Conservation (phyloP, 2,113 vertebrate species). For the Cnemophilus loriae region DNA sequence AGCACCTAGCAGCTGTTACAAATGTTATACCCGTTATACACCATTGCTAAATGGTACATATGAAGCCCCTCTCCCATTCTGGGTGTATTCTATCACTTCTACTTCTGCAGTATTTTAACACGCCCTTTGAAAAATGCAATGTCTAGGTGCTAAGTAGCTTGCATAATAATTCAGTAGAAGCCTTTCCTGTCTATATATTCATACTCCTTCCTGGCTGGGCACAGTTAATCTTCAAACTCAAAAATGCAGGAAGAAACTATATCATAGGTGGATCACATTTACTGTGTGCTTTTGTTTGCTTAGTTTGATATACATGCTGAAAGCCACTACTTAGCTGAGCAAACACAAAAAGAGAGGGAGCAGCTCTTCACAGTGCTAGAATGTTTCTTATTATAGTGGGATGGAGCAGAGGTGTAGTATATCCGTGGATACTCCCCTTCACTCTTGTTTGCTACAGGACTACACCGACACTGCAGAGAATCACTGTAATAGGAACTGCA, state of each 20-base stretch:
- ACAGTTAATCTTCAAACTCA: constrained; percentile 35
- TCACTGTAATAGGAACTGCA: background rate
- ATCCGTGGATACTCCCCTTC: background rate
- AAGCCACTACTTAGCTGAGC: background rate
- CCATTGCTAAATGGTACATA: background rate
- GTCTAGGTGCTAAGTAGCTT: background rate
- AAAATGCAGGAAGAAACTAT: constrained; percentile 30
- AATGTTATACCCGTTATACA: background rate
- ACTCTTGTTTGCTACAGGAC: background rate
- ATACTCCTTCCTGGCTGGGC: background rate
- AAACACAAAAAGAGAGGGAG: background rate
- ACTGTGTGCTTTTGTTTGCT: background rate
- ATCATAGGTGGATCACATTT: background rate
- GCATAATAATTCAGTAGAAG: background rate
- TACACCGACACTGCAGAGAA: background rate
- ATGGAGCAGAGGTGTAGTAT: background rate
- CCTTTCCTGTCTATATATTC: background rate
- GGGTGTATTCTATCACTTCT: background rate
- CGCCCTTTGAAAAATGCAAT: background rate
- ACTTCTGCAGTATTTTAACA: constrained; percentile 13
- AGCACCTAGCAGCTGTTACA: constrained; percentile 36
- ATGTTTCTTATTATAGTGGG: background rate
- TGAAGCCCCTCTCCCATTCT: background rate
- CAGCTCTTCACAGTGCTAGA: background rate
- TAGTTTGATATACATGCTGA: background rate